Base-by-base conservation (phyloP, 2,888 invertebrate genomes). In the Agrenia bidenticulata region DNA sequence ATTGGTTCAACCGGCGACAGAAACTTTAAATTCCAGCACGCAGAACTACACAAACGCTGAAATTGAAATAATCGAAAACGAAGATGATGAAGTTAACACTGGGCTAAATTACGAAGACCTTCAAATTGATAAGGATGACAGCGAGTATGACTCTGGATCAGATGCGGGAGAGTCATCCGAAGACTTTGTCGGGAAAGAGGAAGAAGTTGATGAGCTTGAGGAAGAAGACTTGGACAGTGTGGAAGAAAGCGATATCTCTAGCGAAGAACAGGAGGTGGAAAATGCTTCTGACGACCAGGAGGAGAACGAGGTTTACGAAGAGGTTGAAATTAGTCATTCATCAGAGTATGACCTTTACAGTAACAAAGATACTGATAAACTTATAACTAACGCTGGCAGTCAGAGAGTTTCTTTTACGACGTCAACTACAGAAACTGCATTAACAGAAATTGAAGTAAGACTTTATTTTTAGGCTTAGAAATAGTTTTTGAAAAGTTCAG, bases 121-220 rank as follows among this genome's bases (percentile, higher is more conserved):
- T 21, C 56, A 66, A 51, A 69, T 72, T 21, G 70, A 75, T 24
- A 60, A 60, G 39, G 75, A 69, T 15, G 66, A 74, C 61, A 66
- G 66, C 13, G 62, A 72, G 57, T 66, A 57, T 42, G 42, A 55
- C 9, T 32, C 42, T 11, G 51, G 13, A 65, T 51, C 64, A 64
- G 70, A 70, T 64, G 57, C 61, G 41, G 60, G 65, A 61, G 67
- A 75, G 69, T 70, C 67, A 57, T 67, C 67, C 13, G 64, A 73
- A 17, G 73, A 72, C 17, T 56, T 27, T 15, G 64, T 60, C 19
- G 66, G 61, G 37, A 55, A 19, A 56, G 50, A 51, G 37, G 77
- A 64, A 77, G 78, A n/a, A 17, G 51, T 23, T 54, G 77, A 74
- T 60, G 79, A 80, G 37, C 80, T 57, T 80, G 62, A 83, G 72